phyloP scores from a whole-genome alignment of 2,797 vertebrate genomes.

The Mus caroli region DNA sequence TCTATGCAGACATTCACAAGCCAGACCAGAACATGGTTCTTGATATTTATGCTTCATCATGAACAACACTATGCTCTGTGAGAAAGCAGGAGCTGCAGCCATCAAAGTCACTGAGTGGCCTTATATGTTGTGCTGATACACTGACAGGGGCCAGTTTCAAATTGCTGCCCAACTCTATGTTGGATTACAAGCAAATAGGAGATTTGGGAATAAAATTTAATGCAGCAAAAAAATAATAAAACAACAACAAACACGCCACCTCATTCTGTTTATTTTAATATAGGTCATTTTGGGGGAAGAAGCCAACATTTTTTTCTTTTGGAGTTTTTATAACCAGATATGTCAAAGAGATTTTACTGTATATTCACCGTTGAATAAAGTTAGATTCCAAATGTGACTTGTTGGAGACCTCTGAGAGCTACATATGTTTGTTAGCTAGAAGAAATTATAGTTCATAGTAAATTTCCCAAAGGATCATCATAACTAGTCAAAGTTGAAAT shows the following conservation, averaged over 20 bases:
- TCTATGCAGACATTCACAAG: background rate
- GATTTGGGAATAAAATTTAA: background rate
- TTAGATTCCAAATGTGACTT: background rate
- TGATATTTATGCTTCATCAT: slow-evolving; percentile 2
- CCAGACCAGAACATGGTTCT: background rate
- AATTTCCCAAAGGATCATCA: background rate
- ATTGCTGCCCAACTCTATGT: background rate
- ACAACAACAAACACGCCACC: too few species aligned
- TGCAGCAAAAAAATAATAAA: background rate
- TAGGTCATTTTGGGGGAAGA: background rate
- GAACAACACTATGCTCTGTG: background rate
- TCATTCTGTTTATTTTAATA: slow-evolving; percentile 47
- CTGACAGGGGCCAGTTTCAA: slow-evolving; percentile 22
- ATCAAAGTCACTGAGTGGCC: background rate
- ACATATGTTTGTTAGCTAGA: background rate
- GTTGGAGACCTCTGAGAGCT: background rate
- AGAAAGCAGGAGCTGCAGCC: background rate
- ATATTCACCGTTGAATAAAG: slow-evolving; percentile 4
- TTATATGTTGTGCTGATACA: background rate
- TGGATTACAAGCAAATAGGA: slow-evolving; percentile 23
- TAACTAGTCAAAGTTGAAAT: slow-evolving; percentile 27
- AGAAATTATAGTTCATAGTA: background rate
- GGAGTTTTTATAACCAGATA: slow-evolving; percentile 14
- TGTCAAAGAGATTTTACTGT: background rate
- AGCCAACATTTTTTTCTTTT: slow-evolving; percentile 43